Evolutionary conservation across 2,113 vertebrate species (phyloP).

Genomic region (Myocastor coypus): DNA sequence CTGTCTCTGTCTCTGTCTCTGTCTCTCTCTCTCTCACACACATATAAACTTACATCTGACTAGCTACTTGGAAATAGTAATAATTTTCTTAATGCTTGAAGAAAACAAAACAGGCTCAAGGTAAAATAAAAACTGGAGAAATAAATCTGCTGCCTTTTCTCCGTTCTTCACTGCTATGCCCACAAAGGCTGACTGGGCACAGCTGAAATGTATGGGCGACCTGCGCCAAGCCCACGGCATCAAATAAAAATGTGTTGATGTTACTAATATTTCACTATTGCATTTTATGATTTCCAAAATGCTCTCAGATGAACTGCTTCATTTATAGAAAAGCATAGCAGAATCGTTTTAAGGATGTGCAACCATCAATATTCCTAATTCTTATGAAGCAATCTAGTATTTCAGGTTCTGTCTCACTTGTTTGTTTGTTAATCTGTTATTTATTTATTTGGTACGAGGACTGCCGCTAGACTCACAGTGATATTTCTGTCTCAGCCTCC

Average conservation of each 20-base stretch:
- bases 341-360: constrained; percentile 51
- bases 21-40: no score
- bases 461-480: no score
- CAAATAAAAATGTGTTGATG: neutral
- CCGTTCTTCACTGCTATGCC: neutral
- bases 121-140: constrained; percentile 19
- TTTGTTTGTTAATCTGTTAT: neutral
- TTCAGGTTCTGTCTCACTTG: constrained; percentile 56
- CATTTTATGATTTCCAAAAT: neutral
- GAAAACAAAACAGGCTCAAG: neutral
- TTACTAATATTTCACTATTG: constrained; percentile 55
- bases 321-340: constrained; percentile 47
- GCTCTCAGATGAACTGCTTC: constrained; percentile 36
- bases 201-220: neutral
- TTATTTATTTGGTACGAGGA: no score
- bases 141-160: neutral
- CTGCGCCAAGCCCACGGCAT: neutral
- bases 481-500: no score
- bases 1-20: no score
- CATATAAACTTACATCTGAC: neutral
- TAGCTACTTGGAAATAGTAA: neutral
- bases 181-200: neutral
- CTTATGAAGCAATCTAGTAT: constrained; percentile 10
- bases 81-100: neutral
- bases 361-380: constrained; percentile 59